Percentiles rank a stretch among this genome's conserved stretches.
These are phyloP conservation scores for Aptenodytes patagonicus DNA, from an alignment of 2,113 vertebrate genomes.

Conservation along the genomic window DNA sequence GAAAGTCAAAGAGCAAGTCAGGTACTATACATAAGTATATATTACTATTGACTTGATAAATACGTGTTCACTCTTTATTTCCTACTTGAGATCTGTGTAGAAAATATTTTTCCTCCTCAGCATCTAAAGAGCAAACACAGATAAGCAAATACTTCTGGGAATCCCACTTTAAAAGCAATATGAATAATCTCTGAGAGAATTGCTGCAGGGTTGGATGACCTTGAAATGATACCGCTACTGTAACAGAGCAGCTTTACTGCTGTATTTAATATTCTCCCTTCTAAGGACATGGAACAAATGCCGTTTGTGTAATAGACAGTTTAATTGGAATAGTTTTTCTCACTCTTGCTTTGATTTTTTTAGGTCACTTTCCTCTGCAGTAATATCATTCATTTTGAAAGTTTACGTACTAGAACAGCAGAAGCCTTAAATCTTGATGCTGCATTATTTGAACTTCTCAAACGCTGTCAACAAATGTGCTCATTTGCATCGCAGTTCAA, in stretches of 20 bases:
- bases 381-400: slow-evolving; percentile 96
- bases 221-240: background rate
- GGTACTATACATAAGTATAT: slow-evolving; percentile 57
- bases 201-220: background rate
- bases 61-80: background rate
- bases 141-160: background rate
- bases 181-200: background rate
- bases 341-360: background rate
- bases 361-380: slow-evolving; percentile 95
- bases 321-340: background rate
- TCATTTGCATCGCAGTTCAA: slow-evolving; percentile 94
- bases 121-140: background rate
- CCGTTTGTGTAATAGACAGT: background rate
- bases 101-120: background rate
- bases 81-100: background rate
- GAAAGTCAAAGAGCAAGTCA: slow-evolving; percentile 94
- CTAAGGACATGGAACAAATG: background rate
- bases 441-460: slow-evolving; percentile 91
- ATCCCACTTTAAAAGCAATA: background rate
- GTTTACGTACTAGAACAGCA: slow-evolving; percentile 89
- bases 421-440: slow-evolving; percentile 92
- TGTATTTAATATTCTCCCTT: background rate
- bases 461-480: slow-evolving; percentile 95
- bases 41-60: background rate
- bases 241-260: background rate